Conservation (phyloP, 2,888 invertebrate species). For the Himalopsyche japonica region DNA sequence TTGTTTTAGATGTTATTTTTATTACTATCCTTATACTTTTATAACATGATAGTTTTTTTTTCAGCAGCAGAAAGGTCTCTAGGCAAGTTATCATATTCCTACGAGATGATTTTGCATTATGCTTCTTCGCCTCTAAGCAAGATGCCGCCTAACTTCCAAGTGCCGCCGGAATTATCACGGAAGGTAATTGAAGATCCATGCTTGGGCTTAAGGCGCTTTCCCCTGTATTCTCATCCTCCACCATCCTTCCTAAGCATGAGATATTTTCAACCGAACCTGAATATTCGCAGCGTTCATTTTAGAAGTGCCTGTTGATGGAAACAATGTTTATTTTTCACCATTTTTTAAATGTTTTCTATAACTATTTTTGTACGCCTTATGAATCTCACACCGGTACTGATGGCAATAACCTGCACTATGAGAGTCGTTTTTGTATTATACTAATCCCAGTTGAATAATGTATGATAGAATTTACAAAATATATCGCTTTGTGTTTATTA, state of each 20-base stretch:
- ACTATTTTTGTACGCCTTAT: not conserved
- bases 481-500: not conserved
- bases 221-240: constrained; percentile 26
- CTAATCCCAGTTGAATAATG: not conserved
- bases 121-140: constrained; percentile 61
- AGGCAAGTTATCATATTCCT: constrained; percentile 49
- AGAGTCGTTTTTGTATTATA: not conserved
- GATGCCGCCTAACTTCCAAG: constrained; percentile 56
- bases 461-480: not conserved
- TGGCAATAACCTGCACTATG: not conserved
- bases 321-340: not conserved
- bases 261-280: not conserved
- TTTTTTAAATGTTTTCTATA: not conserved
- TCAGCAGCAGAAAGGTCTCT: constrained; percentile 43
- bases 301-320: not conserved
- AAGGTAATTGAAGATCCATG: constrained; percentile 48
- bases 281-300: not conserved
- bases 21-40: too few species aligned
- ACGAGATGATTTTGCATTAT: constrained; percentile 61
- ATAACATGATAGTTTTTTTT: not conserved
- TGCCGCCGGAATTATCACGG: constrained; percentile 60
- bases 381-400: not conserved
- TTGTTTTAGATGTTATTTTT: too few species aligned
- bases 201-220: not conserved
- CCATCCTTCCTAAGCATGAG: constrained; percentile 11